phyloP scores from a whole-genome alignment of 2,797 vertebrate species.

The Luscinia megarhynchos region DNA sequence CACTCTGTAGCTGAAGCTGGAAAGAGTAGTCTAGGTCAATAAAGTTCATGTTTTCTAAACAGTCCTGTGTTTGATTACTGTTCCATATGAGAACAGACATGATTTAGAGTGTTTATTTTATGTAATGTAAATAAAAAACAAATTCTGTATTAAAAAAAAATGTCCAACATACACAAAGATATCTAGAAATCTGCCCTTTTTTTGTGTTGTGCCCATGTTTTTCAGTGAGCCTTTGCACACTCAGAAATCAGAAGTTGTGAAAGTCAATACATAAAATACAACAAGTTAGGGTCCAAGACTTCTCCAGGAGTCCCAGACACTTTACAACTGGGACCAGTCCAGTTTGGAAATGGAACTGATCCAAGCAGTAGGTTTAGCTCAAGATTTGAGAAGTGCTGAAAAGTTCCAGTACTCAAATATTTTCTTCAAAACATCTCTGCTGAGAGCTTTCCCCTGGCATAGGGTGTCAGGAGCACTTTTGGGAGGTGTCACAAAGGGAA shows the following conservation, averaged over 20 bases:
- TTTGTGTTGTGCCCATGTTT: not conserved
- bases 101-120: constrained; percentile 33
- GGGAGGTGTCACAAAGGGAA: not conserved
- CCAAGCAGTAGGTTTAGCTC: not conserved
- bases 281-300: not conserved
- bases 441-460: accelerated
- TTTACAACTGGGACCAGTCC: not conserved
- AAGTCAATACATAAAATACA: not conserved
- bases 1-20: accelerated
- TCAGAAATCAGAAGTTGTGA: not conserved
- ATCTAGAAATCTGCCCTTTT: not conserved
- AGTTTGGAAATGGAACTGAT: not conserved
- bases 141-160: not conserved
- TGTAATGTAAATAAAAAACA: not conserved
- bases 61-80: not conserved
- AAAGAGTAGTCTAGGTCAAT: not conserved
- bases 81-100: not conserved
- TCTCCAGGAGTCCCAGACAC: not conserved
- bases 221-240: not conserved
- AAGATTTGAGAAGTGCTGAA: not conserved
- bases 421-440: not conserved
- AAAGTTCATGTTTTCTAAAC: not conserved
- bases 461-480: not conserved
- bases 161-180: not conserved
- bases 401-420: not conserved